Evolutionary conservation across 53 echinoderm and acorn worm genomes (phyloP).

Genomic region (Actinopyga echinites): DNA sequence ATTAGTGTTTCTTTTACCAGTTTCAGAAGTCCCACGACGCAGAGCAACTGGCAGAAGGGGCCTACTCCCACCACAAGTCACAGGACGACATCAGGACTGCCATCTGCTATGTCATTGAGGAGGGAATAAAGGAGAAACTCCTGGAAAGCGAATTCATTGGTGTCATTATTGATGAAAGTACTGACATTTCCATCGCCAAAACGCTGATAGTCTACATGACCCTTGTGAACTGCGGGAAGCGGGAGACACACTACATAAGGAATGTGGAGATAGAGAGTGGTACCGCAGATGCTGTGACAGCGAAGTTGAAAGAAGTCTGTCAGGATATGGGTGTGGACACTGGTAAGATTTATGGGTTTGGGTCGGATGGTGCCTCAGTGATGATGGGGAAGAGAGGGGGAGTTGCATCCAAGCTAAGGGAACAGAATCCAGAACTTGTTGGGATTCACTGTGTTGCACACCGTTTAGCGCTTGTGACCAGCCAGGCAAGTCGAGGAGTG

Average conservation of each 20-base stretch:
- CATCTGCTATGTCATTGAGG: background rate
- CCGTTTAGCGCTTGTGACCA: background rate
- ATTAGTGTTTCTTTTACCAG: background rate
- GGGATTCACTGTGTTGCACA: background rate
- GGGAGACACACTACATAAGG: background rate
- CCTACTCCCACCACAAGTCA: background rate
- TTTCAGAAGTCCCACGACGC: background rate
- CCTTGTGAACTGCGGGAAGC: background rate
- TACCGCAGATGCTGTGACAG: background rate
- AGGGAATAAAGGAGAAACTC: background rate
- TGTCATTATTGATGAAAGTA: background rate
- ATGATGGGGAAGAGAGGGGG: constrained; percentile 1
- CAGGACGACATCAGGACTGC: background rate
- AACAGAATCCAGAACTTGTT: background rate
- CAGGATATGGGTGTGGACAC: background rate
- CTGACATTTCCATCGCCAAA: background rate
- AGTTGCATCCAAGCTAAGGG: background rate
- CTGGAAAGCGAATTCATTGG: background rate
- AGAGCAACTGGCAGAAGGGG: background rate
- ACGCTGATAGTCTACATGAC: background rate
- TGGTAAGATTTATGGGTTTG: background rate
- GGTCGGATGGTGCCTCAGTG: background rate
- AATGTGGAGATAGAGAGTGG: background rate
- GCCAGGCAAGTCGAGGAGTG: background rate
- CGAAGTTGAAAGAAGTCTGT: background rate